Evolutionary conservation across 2,888 invertebrate genomes (phyloP), one percentile per base, ranked within the genome.

Genomic region (Antheraea yamamai): DNA sequence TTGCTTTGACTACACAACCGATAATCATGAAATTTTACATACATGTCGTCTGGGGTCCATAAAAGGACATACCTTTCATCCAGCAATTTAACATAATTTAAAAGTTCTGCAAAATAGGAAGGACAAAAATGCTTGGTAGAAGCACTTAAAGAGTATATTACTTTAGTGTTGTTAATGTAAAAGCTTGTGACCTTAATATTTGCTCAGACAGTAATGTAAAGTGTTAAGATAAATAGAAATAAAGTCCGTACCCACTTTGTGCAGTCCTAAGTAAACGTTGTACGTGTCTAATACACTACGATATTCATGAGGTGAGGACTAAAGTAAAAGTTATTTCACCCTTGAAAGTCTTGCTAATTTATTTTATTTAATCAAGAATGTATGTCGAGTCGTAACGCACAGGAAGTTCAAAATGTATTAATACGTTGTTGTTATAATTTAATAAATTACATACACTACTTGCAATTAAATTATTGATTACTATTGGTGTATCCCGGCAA

Each of bases 341-440:
- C 76, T 77, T 78, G 77, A 76, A 75, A 75, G 76, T 74, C 73
- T 76, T 66, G 76, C 58, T 58, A 58, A 4, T 20, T 20, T 20
- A 55, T 58, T 20, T 58, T 58, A 18, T 18, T 55, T 55, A 18
- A 55, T 55, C 4, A 55, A 55, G 18, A 18, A 55, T 16, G 12
- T 55, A 55, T 55, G 0, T 18, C 6, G 3, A 55, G 6, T 18
- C 4, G 18, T 16, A 55, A 18, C 18, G 55, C 10, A 39, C 6
- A 39, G 3, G 4, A 39, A 8, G 30, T 39, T 39, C 39, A 6
- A 39, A 39, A 39, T 39, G 6, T 39, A 39, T 39, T 39, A 10
- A 39, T 39, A 10, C 39, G 39, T 39, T 39, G 6, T 39, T 6
- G 39, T 10, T 39, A 39, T 39, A 39, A 4, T 39, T 39, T 4